Percentiles rank a stretch among this genome's conserved stretches.
Conservation (phyloP, 2,113 vertebrate genomes). For the Thymallus thymallus region DNA sequence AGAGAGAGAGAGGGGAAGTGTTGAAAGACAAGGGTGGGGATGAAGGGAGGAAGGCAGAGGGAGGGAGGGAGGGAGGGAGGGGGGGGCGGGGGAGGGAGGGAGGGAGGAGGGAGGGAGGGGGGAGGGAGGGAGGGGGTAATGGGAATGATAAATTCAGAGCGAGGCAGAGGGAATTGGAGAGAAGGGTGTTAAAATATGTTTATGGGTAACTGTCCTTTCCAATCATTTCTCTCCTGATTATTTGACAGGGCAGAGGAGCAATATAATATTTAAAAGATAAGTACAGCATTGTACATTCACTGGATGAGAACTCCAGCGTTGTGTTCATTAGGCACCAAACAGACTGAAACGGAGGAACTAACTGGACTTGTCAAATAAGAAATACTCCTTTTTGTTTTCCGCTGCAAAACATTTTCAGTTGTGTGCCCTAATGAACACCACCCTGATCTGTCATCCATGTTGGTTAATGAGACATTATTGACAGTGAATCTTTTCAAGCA, state of each 20-base stretch:
- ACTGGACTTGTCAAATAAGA: too few species aligned
- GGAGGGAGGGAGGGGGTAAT: not conserved
- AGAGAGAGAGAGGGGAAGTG: not conserved
- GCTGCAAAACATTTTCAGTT: not conserved
- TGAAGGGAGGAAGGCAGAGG: not conserved
- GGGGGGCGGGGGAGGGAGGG: not conserved
- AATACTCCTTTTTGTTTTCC: too few species aligned
- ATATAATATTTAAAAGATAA: not conserved
- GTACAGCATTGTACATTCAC: not conserved
- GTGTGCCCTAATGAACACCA: not conserved
- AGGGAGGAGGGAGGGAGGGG: not conserved
- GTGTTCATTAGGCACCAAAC: too few species aligned
- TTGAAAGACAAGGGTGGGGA: not conserved
- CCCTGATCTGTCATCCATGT: not conserved
- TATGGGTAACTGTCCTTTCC: not conserved
- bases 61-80: not conserved
- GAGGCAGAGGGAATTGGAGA: not conserved
- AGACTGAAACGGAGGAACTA: too few species aligned
- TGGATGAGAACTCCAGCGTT: too few species aligned
- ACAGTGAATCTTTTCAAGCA: slow-evolving; percentile 13
- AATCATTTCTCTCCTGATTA: too few species aligned
- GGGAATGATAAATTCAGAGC: not conserved
- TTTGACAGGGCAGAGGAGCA: not conserved
- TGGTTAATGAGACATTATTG: slow-evolving; percentile 26
- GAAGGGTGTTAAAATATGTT: not conserved